Evolutionary conservation across 2,113 vertebrate species (phyloP).

Genomic region (Telmatochromis bifrenatus): DNA sequence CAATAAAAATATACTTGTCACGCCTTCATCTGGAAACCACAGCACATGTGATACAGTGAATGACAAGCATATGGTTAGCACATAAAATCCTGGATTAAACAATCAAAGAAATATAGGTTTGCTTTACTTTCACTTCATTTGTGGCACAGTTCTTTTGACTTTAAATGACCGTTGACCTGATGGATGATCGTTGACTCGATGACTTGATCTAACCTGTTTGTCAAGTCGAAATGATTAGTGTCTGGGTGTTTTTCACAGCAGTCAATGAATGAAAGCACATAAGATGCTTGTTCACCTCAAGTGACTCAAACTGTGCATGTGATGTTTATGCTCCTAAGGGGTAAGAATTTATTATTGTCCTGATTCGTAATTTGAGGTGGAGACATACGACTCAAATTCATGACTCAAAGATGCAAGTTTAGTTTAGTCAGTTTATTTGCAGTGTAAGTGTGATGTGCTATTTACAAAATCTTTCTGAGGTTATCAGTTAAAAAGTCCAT

Average conservation of each 20-base stretch:
- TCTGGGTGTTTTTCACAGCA: background rate
- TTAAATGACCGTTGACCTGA: background rate
- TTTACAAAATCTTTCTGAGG: background rate
- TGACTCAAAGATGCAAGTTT: background rate
- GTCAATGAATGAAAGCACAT: background rate
- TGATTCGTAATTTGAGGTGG: no score
- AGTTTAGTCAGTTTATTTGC: fast-evolving
- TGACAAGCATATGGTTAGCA: background rate
- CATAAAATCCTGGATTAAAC: background rate
- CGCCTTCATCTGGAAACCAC: fast-evolving
- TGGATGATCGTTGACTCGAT: background rate
- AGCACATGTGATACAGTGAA: background rate
- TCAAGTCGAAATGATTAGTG: background rate
- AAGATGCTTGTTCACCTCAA: background rate
- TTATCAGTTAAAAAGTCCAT: background rate
- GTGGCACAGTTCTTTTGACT: background rate
- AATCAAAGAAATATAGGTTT: background rate
- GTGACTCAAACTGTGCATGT: fast-evolving
- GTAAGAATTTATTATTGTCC: background rate
- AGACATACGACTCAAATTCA: background rate
- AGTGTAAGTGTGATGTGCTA: fast-evolving
- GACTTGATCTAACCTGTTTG: background rate
- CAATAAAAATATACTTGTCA: background rate
- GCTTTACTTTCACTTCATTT: background rate
- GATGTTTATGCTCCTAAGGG: background rate